Percentiles rank a stretch among this genome's conserved stretches.
phyloP scores from a whole-genome alignment of 1,140 invertebrate species.

The Thaumatotibia leucotreta region DNA sequence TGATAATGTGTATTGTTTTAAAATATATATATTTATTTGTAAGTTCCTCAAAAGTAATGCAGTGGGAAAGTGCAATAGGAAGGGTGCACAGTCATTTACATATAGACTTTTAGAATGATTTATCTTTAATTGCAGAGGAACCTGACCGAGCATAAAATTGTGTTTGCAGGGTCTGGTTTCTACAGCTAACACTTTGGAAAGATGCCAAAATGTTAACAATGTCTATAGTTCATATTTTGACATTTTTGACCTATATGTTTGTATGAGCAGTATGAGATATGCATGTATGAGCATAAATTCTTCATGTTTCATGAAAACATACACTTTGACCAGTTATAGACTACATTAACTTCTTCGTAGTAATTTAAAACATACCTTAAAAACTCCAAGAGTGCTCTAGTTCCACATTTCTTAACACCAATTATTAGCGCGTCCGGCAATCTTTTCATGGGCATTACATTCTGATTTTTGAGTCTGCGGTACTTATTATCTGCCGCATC shows the following conservation, averaged over 20 bases:
- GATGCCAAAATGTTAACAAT: not conserved
- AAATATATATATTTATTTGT: too few relatives aligned
- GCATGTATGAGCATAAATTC: not conserved
- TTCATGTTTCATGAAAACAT: too few relatives aligned
- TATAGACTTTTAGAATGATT: too few relatives aligned
- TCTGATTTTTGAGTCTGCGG: slow-evolving; percentile 81
- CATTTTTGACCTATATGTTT: not conserved
- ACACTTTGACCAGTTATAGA: too few relatives aligned
- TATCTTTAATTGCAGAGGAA: too few relatives aligned
- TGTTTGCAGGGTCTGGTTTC: not conserved
- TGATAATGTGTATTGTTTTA: too few relatives aligned
- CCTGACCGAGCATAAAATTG: too few relatives aligned
- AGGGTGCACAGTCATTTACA: too few relatives aligned
- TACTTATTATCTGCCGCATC: slow-evolving; percentile 80
- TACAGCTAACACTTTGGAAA: not conserved
- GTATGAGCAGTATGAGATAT: not conserved
- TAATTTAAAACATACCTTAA: slow-evolving; percentile 66
- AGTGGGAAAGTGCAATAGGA: too few relatives aligned
- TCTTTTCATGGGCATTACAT: slow-evolving; percentile 80
- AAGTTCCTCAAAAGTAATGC: too few relatives aligned
- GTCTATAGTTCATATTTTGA: not conserved
- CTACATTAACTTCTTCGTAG: not conserved
- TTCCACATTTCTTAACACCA: slow-evolving; percentile 94
- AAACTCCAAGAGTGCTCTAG: slow-evolving; percentile 91
- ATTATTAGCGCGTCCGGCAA: slow-evolving; percentile 92